Conservation (phyloP, 2,113 vertebrate species). For the Vidua chalybeata region DNA sequence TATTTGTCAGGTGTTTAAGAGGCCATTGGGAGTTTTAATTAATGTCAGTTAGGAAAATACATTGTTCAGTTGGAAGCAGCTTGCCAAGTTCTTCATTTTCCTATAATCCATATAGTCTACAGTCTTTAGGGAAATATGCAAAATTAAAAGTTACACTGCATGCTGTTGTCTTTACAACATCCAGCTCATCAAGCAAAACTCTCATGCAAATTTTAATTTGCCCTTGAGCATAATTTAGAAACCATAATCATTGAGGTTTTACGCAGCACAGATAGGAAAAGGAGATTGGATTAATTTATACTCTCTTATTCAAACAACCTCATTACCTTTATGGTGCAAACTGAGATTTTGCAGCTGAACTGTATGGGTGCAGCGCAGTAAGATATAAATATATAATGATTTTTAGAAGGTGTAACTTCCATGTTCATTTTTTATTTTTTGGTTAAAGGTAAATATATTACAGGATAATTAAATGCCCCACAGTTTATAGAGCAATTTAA, state of each 20-base stretch:
- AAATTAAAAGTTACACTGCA: constrained; percentile 91
- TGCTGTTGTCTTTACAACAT: constrained; percentile 87
- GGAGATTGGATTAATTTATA: constrained; percentile 95
- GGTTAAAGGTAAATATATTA: constrained; percentile 66
- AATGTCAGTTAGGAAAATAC: constrained; percentile 90
- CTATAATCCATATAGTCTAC: constrained; percentile 85
- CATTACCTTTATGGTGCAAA: constrained; percentile 96
- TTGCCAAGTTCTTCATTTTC: constrained; percentile 88
- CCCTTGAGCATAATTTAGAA: constrained; percentile 99
- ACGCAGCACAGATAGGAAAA: constrained; percentile 87
- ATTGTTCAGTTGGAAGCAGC: constrained; percentile 84
- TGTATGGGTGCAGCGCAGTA: constrained; percentile 82
- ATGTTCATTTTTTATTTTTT: constrained; percentile 64
- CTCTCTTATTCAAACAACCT: constrained; percentile 96
- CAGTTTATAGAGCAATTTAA: constrained; percentile 64
- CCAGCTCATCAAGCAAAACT: constrained; percentile 89
- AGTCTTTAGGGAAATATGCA: constrained; percentile 86
- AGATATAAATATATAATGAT: constrained; percentile 69
- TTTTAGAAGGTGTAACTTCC: constrained; percentile 66
- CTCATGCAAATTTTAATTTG: constrained; percentile 99
- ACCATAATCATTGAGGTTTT: constrained; percentile 99
- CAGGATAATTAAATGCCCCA: constrained; percentile 61
- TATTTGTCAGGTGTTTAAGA: constrained; percentile 89
- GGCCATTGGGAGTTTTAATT: constrained; percentile 89
- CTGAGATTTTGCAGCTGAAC: constrained; percentile 85